phyloP scores from a whole-genome alignment of 2,888 invertebrate genomes.

The Limnephilus auricula region DNA sequence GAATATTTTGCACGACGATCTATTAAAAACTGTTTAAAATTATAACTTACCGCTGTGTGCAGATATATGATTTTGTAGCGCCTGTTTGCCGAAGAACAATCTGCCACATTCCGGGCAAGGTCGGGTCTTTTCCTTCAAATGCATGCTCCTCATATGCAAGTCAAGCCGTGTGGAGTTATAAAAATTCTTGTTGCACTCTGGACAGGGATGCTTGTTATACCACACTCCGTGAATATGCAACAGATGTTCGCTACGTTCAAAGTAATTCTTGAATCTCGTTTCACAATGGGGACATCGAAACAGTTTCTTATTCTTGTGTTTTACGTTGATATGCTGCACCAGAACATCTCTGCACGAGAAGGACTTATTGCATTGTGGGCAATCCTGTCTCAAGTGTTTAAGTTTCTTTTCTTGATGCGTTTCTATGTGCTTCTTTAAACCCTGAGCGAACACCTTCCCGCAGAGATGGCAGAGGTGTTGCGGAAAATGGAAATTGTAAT shows the following conservation, averaged over 20 bases:
- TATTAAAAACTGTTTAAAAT: neutral
- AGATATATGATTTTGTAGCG: neutral
- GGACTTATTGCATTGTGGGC: neutral
- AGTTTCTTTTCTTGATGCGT: neutral
- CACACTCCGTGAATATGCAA: conserved; percentile 6
- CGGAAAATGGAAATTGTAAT: conserved; percentile 14
- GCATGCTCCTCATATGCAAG: conserved; percentile 7
- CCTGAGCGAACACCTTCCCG: neutral
- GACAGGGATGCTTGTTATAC: conserved; percentile 18
- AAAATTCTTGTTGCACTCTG: neutral
- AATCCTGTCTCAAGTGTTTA: neutral
- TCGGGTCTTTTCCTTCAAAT: conserved; percentile 16
- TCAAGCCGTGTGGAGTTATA: neutral
- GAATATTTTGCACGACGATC: no score
- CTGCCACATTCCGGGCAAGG: conserved; percentile 25
- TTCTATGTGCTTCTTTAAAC: conserved; percentile 2
- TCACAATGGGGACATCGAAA: conserved; percentile 10
- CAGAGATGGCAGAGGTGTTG: conserved; percentile 5
- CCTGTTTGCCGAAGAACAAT: conserved; percentile 13
- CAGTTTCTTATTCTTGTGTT: neutral
- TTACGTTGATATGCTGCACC: neutral
- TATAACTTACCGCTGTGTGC: conserved; percentile 20
- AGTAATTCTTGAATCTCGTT: conserved; percentile 3
- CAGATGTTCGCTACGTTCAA: conserved; percentile 2
- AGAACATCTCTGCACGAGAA: neutral